Percentiles rank a stretch among this genome's conserved stretches.
Conservation (phyloP, 2,888 invertebrate species). For the Drosophila kokeensis region DNA sequence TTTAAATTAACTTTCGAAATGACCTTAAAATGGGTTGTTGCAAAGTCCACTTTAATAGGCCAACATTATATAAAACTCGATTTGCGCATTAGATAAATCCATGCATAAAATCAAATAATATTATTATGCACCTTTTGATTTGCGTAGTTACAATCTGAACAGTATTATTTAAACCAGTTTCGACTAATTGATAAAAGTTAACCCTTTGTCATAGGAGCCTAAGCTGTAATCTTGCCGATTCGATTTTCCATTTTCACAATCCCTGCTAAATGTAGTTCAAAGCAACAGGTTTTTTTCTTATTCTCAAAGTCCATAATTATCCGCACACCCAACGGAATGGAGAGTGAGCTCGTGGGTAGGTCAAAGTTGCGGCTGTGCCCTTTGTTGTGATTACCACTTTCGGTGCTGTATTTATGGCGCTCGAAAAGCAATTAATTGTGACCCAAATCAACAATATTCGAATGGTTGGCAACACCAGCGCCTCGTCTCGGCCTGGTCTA, state of each 20-base stretch:
- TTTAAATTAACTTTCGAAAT: constrained; percentile 27
- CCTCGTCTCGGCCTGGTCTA: constrained; percentile 44
- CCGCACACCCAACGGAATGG: constrained; percentile 17
- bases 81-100: not conserved
- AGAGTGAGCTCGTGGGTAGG: constrained; percentile 36
- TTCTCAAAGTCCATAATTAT: constrained; percentile 26
- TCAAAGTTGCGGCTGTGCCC: constrained; percentile 52
- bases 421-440: constrained; percentile 83
- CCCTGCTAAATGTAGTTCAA: not conserved
- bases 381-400: constrained; percentile 79
- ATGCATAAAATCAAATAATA: not conserved
- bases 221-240: not conserved
- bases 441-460: constrained; percentile 74
- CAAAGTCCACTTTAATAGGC: constrained; percentile 14
- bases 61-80: not conserved
- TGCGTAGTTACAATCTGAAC: not conserved
- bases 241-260: constrained; percentile 22
- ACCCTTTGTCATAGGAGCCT: too few species aligned
- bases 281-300: constrained; percentile 40
- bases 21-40: constrained; percentile 9
- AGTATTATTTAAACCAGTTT: not conserved
- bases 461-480: constrained; percentile 66
- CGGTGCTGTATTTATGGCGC: constrained; percentile 79
- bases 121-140: not conserved
- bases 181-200: not conserved